Percentiles rank a stretch among this genome's conserved stretches.
phyloP scores from a whole-genome alignment of 30 jellyfish, hydroid and myxozoan genomes.

The Nemopilema nomurai region DNA sequence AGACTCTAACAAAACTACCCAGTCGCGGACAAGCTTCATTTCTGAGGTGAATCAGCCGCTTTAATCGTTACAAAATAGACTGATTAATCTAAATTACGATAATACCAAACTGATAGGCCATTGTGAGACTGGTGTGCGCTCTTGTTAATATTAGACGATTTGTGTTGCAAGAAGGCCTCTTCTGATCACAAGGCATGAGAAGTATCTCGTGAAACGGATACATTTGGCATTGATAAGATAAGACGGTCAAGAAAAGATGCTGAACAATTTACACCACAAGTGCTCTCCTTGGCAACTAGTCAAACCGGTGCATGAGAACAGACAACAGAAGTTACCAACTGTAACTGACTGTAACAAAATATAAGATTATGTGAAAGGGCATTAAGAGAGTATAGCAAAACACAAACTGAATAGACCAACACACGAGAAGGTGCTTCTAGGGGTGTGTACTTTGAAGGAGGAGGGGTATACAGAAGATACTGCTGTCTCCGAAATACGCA shows the following conservation, averaged over 20 bases:
- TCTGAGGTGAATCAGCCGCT: no score
- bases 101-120: no score
- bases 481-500: no score
- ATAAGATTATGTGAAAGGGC: background rate
- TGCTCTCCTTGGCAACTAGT: background rate
- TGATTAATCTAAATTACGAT: no score
- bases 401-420: no score
- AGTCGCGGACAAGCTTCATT: no score
- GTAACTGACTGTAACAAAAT: background rate
- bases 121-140: background rate
- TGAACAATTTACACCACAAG: background rate
- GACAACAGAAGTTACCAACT: background rate
- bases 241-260: background rate
- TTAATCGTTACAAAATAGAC: no score
- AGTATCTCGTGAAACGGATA: background rate
- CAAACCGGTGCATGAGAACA: background rate
- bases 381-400: no score
- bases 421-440: no score
- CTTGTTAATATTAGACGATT: background rate
- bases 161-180: background rate
- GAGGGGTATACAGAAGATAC: no score
- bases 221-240: background rate
- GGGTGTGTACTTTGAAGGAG: no score
- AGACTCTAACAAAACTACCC: no score
- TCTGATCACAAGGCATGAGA: background rate